Evolutionary conservation across 1,140 invertebrate genomes (phyloP), one percentile per base, ranked within the genome.

Genomic region (Tetragnatha versicolor): DNA sequence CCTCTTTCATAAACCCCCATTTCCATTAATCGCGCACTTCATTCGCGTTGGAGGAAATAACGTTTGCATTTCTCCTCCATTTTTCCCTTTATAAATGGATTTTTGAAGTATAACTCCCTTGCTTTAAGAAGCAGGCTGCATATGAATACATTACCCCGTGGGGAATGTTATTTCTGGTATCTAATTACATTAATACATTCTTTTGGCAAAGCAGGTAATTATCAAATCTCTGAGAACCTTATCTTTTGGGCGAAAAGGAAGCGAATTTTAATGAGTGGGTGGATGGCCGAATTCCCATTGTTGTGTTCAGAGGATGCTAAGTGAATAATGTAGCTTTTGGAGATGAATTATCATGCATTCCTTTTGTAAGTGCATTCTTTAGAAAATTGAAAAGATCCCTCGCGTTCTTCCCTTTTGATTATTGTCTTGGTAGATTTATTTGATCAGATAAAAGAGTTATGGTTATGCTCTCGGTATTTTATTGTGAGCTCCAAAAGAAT

Each of bases 151-250:
- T 65, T 45, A 42, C 42, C 5, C 61, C 1, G 6, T 29, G 35
- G 10, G 10, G 25, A 42, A 65, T 65, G 42, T 29, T 17, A 37
- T 42, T 65, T 42, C 37, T 4, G 61, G 22, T 65, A 14, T 14
- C 25, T 29, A 65, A 65, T 65, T 65, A 65, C 37, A 42, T 42
- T 65, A 42, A 65, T 65, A 65, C 33, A 65, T 65, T 65, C 33
- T 65, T 65, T 27, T n/a, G 12, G 6, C 0, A 25, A 25, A 37
- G 2, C 35, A 27, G 39, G 61, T 65, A 65, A 65, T 65, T 42
- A 65, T 65, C 37, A 39, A 20, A 65, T 65, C 35, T 65, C 37
- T 17, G 42, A 47, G 12, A 12, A 47, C 12, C 42, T 17, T 47
- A 17, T 47, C 42, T 47, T 20, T 47, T 47, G 42, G 12, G 20